Base-by-base conservation (phyloP, 2,113 vertebrate genomes). In the Agapornis roseicollis region DNA sequence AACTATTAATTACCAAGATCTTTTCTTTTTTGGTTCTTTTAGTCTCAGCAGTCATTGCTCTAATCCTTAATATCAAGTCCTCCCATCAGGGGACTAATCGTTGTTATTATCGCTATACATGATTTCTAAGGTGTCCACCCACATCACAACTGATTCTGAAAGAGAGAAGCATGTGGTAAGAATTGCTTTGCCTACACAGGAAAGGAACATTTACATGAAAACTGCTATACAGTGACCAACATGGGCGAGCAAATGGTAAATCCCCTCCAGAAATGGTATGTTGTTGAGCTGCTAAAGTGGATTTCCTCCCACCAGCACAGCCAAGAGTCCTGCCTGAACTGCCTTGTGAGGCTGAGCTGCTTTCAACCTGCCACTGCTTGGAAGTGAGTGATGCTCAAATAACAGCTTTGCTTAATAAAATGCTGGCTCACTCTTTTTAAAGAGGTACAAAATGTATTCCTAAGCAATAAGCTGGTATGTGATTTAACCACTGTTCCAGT, bases 51-150 rank as follows among this genome's bases (percentile, higher is more conserved):
- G 68, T 83, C 80, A 87, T 94, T 95, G 76, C 35, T 90, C 35
- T 83, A 92, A 84, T 85, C 81, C 69, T 90, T 94, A 81, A 79
- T 58, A 95, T 53, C 93, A 92, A 92, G 90, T 85, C 77, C 61
- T 92, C 96, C 83, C 90, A 85, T 88, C 83, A 65, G 92, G 93
- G 65, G 47, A 78, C 80, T 72, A 65, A 61, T 95, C 35, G 0
- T 96, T 96, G 74, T 96, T 96, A 83, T 95, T 90, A 94, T 79
- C 1, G 0, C 29, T 94, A 41, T 24, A 78, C 55, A 65, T 79
- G 80, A 93, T 95, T 97, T 94, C 93, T 81, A 93, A 95, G 85
- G 44, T 79, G 69, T 86, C 96, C 94, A 84, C 96, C 96, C 93
- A 94, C 93, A 84, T 56, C 83, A 89, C 92, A 88, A 49, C 77